phyloP scores from a whole-genome alignment of 1,140 invertebrate genomes.

The Gryon sp. region DNA sequence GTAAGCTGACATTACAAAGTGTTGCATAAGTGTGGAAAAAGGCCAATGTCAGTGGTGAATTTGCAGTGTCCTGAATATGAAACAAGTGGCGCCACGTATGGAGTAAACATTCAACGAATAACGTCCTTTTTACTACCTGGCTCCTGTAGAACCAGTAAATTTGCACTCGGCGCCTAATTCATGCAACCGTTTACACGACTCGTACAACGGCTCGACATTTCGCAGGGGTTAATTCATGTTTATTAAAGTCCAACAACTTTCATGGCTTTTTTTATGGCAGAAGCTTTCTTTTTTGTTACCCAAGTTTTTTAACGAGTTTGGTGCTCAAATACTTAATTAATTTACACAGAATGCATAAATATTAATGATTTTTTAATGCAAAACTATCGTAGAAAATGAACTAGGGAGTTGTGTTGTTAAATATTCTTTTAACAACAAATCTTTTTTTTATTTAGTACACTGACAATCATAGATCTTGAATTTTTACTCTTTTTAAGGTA shows the following conservation, averaged over 20 bases:
- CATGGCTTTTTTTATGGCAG: background rate
- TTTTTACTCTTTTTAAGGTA: too few species aligned
- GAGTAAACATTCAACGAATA: conserved; percentile 20
- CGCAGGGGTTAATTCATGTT: conserved; percentile 1
- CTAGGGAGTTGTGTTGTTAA: too few species aligned
- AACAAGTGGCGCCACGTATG: conserved; percentile 16
- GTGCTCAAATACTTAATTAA: too few species aligned
- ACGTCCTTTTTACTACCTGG: conserved; percentile 25
- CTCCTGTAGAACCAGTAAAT: conserved; percentile 7
- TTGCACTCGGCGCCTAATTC: conserved; percentile 14
- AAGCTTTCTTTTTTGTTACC: too few species aligned
- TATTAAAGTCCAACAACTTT: background rate
- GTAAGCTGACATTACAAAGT: conserved; percentile 22
- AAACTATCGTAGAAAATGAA: too few species aligned
- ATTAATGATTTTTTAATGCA: too few species aligned
- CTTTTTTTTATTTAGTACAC: too few species aligned
- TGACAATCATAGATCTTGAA: too few species aligned
- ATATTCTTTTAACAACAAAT: too few species aligned
- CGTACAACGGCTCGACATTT: conserved; percentile 1
- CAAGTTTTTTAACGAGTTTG: too few species aligned
- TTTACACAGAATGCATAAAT: too few species aligned
- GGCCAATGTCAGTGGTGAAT: conserved; percentile 69
- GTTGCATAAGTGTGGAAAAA: conserved; percentile 60
- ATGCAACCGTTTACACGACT: conserved; percentile 10
- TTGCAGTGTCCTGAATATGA: conserved; percentile 38